These are phyloP conservation scores for Oscarella lobularis DNA, from an alignment of 37 sponge, comb jelly and placozoan species.

Conservation along the genomic window DNA sequence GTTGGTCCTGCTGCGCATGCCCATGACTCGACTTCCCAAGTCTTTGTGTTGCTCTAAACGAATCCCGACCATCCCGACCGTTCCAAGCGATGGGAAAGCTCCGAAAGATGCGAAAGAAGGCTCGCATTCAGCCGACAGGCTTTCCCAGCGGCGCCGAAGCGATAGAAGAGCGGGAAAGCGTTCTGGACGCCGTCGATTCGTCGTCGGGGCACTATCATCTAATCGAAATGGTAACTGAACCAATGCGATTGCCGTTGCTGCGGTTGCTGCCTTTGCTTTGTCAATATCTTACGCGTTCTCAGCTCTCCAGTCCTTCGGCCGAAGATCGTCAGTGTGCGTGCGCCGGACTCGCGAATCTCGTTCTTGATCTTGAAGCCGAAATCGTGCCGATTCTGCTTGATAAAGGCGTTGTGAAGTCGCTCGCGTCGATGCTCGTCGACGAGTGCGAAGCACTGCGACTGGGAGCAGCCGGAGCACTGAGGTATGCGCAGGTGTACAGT, in stretches of 20 bases:
- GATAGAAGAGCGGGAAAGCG: background rate
- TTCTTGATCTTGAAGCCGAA: background rate
- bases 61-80: too few species aligned
- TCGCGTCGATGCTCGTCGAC: background rate
- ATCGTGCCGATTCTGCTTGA: background rate
- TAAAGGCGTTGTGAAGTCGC: background rate
- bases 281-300: too few species aligned
- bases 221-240: too few species aligned
- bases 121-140: background rate
- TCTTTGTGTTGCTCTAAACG: too few species aligned
- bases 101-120: background rate
- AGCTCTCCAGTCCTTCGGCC: background rate
- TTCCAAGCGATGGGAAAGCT: constrained; percentile 2
- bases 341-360: background rate
- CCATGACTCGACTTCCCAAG: too few species aligned
- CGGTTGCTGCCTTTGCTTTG: background rate
- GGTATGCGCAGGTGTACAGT: too few species aligned
- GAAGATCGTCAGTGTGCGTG: background rate
- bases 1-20: too few species aligned
- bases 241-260: background rate
- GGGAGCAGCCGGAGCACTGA: background rate
- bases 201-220: too few species aligned
- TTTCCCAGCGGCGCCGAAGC: background rate
- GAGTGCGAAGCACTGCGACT: background rate
- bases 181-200: too few species aligned